Base-by-base conservation (phyloP, 2,888 invertebrate species). In the Pandemis corylana region DNA sequence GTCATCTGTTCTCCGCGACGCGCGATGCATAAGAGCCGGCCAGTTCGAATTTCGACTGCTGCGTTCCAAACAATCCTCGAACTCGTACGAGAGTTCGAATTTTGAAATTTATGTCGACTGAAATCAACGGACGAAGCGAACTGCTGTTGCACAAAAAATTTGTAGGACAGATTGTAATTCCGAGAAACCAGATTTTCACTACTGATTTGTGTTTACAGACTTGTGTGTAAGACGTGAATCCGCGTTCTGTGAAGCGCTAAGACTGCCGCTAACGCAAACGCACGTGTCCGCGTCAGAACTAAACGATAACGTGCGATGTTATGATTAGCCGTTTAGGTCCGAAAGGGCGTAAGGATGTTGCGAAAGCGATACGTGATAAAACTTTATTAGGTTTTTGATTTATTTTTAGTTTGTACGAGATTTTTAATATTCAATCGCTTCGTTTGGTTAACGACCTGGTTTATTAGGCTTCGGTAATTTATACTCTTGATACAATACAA, bases 281-380 rank as follows among this genome's bases (percentile, higher is more conserved):
- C 84, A 82, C 82, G 81, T 81, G 84, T 78, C 78, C 81, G 78
- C 77, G 80, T 76, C 73, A 68, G 71, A 15, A 41, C 7, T 36
- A 46, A 65, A 77, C 86, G 90, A 90, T 90, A 89, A 89, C 78
- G 82, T 82, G 82, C 84, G 85, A 85, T 86, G 84, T 84, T 87
- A 83, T 84, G 87, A 87, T 88, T 86, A 82, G 76, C 76, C 79
- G 83, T 80, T 83, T 78, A 76, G 76, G 71, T 75, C 78, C 70
- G 70, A 76, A 77, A 77, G 76, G 79, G 80, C 80, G 79, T 77
- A 67, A 76, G 77, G 77, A 75, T 62, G 75, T 78, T 65, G 74
- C 75, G 53, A 59, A 59, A 65, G 9, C 49, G 28, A 75, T 51
- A 56, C 63, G 70, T 36, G 68, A 76, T 76, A 76, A 36, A 51